These are phyloP conservation scores for Luscinia luscinia DNA, from an alignment of 2,797 vertebrate species.

Conservation along the genomic window DNA sequence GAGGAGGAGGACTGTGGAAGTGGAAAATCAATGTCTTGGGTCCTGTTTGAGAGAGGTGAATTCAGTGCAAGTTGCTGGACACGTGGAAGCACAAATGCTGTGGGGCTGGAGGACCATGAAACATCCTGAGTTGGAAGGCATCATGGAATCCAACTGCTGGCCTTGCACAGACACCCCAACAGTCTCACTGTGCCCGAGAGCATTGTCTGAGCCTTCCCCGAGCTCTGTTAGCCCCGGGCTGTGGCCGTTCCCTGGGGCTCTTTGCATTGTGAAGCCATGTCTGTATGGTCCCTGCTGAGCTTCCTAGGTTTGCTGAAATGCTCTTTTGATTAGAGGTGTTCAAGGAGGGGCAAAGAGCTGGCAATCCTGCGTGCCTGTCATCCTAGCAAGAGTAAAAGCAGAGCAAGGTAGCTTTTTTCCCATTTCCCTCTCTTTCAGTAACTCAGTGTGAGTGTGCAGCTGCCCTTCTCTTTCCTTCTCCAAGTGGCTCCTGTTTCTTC, in stretches of 20 bases:
- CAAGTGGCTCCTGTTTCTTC: neutral
- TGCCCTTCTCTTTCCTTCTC: neutral
- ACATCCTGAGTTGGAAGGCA: neutral
- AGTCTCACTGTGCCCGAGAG: neutral
- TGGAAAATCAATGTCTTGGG: neutral
- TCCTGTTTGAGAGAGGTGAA: neutral
- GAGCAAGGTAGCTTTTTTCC: neutral
- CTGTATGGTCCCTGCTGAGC: neutral
- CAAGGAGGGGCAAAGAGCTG: neutral
- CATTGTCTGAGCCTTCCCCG: neutral
- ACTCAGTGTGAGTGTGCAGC: neutral
- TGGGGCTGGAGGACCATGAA: neutral
- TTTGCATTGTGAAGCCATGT: rapidly evolving
- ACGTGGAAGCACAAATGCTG: neutral
- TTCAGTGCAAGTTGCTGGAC: neutral
- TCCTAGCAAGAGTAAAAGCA: neutral
- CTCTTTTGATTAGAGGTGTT: neutral
- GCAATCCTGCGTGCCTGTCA: rapidly evolving
- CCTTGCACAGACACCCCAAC: neutral
- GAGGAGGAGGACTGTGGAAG: neutral
- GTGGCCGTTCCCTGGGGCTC: neutral
- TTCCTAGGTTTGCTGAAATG: neutral
- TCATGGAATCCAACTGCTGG: neutral
- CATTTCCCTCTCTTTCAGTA: neutral
- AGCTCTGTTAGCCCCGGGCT: neutral